Percentiles rank a stretch among this genome's conserved stretches.
Conservation (phyloP, 2,797 vertebrate species). For the Pantherophis alleghaniensis region DNA sequence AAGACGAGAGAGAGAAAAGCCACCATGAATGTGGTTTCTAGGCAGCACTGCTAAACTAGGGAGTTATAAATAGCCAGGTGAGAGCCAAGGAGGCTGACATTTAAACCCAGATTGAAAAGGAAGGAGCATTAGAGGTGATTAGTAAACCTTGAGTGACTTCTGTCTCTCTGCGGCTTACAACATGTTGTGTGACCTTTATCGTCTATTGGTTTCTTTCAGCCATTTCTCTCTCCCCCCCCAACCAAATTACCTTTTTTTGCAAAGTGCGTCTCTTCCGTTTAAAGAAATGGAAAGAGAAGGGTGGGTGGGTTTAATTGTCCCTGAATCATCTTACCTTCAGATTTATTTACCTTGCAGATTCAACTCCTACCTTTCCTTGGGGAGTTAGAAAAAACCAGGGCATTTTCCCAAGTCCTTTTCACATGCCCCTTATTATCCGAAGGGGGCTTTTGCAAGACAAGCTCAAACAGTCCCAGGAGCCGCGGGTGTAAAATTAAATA, state of each 20-base stretch:
- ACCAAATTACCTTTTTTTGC: neutral
- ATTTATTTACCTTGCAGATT: neutral
- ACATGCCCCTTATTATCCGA: no score
- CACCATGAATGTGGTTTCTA: slow-evolving; percentile 46
- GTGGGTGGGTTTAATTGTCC: neutral
- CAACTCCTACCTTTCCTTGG: neutral
- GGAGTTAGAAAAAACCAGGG: neutral
- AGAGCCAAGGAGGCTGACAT: neutral
- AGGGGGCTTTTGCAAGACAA: neutral
- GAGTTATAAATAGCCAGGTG: neutral
- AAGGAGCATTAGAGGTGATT: neutral
- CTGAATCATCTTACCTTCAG: neutral
- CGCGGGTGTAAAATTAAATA: neutral
- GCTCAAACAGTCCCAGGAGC: neutral
- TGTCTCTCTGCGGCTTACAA: neutral
- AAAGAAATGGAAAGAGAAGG: neutral
- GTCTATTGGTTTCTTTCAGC: neutral
- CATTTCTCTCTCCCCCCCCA: neutral
- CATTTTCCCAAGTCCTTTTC: neutral
- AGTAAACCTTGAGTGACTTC: neutral
- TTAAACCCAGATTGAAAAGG: neutral
- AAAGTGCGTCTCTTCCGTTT: neutral
- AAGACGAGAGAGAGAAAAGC: slow-evolving; percentile 51
- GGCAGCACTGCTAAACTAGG: slow-evolving; percentile 39
- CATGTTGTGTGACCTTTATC: neutral